Evolutionary conservation across 2,888 invertebrate genomes (phyloP), one percentile per base, ranked within the genome.

Genomic region (Platypus cylindrus): DNA sequence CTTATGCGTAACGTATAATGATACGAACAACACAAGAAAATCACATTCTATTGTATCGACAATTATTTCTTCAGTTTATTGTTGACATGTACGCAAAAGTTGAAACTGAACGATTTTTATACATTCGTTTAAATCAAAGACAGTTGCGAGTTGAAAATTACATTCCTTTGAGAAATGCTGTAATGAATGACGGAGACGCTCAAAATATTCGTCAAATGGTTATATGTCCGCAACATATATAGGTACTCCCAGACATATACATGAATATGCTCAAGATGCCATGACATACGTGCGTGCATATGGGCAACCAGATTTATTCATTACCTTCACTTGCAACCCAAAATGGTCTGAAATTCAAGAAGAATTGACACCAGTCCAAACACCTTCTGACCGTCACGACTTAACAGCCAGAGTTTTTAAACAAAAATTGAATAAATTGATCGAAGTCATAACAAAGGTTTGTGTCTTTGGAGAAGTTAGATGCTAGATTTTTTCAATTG

Each of bases 81-180:
- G 58, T 60, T 18, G 54, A 60, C 40, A 56, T 55, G 56, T 60
- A 58, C 39, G 56, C 44, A 1, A 59, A 60, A 50, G 51, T 60
- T 8, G 58, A 60, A 41, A 51, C 45, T 4, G 57, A 59, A 48
- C 50, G 55, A 22, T 36, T 59, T 17, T 24, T 27, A 30, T 60
- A 38, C 42, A 44, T 60, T 11, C 34, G 51, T 25, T 46, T 42
- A 11, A 57, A 57, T 36, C 51, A 57, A 43, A 16, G 28, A n/a
- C 48, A 56, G 40, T 38, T 56, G 17, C 48, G 55, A 29, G 26
- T 48, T 17, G 47, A 58, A 43, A 43, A 58, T 5, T 59, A 51
- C 40, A 53, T 56, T 35, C 54, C 63, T 45, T 35, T 62, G 33
- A 45, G 55, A 17, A 53, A 56, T 45, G 53, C 54, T 4, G 36